Evolutionary conservation across 2,113 vertebrate genomes (phyloP).

Genomic region (Acrocephalus kingi): DNA sequence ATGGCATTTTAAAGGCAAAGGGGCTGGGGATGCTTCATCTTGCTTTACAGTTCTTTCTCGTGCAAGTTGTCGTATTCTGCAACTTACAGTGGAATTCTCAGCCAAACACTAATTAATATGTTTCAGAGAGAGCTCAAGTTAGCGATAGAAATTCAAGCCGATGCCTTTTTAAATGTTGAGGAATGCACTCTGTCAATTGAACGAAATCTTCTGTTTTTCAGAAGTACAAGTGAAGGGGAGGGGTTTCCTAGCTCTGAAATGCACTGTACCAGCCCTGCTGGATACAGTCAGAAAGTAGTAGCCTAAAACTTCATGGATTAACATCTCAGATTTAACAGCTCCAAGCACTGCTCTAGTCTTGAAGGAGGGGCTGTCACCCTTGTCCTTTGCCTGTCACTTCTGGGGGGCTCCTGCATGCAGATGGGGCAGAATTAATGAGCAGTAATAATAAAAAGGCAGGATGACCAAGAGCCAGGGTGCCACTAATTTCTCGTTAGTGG

Average conservation of each 20-base stretch:
- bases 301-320: background rate
- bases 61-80: background rate
- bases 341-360: background rate
- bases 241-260: background rate
- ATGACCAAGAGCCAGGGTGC: background rate
- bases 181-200: background rate
- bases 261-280: background rate
- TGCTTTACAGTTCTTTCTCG: background rate
- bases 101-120: background rate
- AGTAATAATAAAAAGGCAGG: background rate
- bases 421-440: background rate
- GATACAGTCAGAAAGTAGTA: background rate
- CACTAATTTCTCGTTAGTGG: background rate
- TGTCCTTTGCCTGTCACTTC: background rate
- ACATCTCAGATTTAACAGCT: background rate
- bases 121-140: background rate
- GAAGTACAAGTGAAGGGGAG: background rate
- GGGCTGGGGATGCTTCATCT: slow-evolving; percentile 49
- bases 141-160: background rate
- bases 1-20: slow-evolving; percentile 70
- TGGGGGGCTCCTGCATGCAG: background rate
- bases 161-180: background rate
- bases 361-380: background rate
- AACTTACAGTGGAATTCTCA: background rate
- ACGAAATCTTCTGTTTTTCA: background rate